Evolutionary conservation across 2,797 vertebrate species (phyloP), one percentile per base, ranked within the genome.

Genomic region (Oryzias dopingdopingensis): DNA sequence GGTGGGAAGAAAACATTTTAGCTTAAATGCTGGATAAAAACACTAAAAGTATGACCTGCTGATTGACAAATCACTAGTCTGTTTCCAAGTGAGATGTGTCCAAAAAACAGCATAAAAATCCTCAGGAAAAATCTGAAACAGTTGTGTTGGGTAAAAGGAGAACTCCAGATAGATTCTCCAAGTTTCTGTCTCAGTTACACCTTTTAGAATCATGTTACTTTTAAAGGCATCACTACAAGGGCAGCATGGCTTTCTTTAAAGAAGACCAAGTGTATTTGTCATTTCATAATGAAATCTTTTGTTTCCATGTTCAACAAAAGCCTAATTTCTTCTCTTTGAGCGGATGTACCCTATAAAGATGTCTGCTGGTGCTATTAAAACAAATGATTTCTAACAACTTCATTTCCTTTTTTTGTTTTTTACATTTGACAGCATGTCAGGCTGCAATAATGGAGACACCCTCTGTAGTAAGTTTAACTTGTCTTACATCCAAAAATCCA

Each of bases 401-500:
- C 32, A 20, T 47, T 2, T 24, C 16, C 16, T 41, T 13, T n/a
- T 2, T 17, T 0, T 7, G 49, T 32, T 48, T 17, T 62, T 62
- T 17, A 49, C 22, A 51, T 60, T 51, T 24, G 14, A 58, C 74
- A 93, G 89, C 72, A 93, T 93, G 92, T 85, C 85, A 20, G 51
- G 67, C 0, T 93, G 92, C 59, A 0, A 67, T 0, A 45, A 55
- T 0, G 88, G 85, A 54, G 91, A 92, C 23, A 89, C 75, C 0
- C 14, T 90, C 47, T 93, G 92, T 67, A 82, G 92, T 93, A 42
- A 80, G 90, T 81, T 49, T 56, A 5, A 44, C 40, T 44, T 43
- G 23, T 22, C 17, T 4, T 14, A 7, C 7, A 37, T 37, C 32
- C 32, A 37, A 37, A 37, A 37, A 12, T 37, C 32, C 32, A 10